These are phyloP conservation scores for Fragum sueziense DNA, from an alignment of 2,888 invertebrate species.

Conservation along the genomic window DNA sequence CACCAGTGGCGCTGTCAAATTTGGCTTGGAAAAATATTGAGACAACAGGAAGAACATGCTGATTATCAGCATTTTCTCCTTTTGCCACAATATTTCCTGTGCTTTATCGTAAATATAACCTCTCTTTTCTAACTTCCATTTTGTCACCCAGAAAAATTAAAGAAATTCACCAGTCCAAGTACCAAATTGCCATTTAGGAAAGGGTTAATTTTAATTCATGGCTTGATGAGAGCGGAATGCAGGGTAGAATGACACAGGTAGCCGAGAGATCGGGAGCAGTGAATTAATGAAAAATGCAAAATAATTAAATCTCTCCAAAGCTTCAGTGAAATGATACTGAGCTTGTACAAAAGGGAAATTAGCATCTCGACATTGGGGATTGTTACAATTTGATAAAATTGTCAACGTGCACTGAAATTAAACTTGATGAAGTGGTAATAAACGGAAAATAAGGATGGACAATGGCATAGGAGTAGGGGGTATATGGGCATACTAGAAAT, in stretches of 20 bases:
- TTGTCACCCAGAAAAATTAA: too few relatives aligned
- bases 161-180: too few relatives aligned
- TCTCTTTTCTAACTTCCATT: too few relatives aligned
- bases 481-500: too few relatives aligned
- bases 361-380: conserved; percentile 33
- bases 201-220: not conserved
- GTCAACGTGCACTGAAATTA: conserved; percentile 36
- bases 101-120: too few relatives aligned
- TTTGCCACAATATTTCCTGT: too few relatives aligned
- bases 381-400: conserved; percentile 41
- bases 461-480: not conserved
- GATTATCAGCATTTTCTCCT: too few relatives aligned
- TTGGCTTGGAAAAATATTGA: too few relatives aligned
- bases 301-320: conserved; percentile 45
- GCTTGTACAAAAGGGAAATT: conserved; percentile 45
- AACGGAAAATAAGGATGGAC: not conserved
- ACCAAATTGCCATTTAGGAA: not conserved
- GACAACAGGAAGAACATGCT: too few relatives aligned
- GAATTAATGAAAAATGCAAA: conserved; percentile 42
- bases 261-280: conserved; percentile 4
- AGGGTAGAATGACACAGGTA: conserved; percentile 24
- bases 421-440: conserved; percentile 23
- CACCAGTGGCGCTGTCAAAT: too few relatives aligned
- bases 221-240: conserved; percentile 40
- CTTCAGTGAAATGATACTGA: conserved; percentile 45